Evolutionary conservation across 1,140 invertebrate genomes (phyloP).

Genomic region (Helicoverpa zea): DNA sequence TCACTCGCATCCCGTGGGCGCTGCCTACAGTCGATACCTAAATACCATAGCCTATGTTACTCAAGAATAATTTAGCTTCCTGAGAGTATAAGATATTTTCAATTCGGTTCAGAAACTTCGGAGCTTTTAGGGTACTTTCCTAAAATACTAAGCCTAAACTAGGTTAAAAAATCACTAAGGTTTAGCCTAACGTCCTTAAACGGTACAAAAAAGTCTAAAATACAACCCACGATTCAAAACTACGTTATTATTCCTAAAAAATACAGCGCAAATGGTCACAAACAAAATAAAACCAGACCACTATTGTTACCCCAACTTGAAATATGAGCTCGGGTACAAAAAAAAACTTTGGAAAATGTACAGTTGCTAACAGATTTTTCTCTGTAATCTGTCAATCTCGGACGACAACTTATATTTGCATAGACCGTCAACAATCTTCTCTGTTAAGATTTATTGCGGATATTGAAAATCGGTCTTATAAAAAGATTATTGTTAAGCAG

Average conservation of each 20-base stretch:
- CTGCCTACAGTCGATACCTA: too few relatives aligned
- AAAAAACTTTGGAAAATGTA: constrained; percentile 57
- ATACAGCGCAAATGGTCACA: constrained; percentile 40
- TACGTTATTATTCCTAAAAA: constrained; percentile 23
- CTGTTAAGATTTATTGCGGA: constrained; percentile 31
- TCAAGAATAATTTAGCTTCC: too few relatives aligned
- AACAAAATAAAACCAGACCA: constrained; percentile 50
- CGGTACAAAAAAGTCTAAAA: neutral
- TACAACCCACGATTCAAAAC: neutral
- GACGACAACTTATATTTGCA: constrained; percentile 37
- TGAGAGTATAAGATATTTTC: too few relatives aligned
- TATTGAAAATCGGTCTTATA: neutral
- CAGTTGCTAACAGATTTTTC: constrained; percentile 49
- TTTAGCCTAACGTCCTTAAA: too few relatives aligned
- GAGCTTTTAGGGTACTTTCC: neutral
- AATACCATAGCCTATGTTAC: too few relatives aligned
- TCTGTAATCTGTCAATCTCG: constrained; percentile 53
- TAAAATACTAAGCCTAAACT: neutral
- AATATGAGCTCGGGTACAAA: constrained; percentile 52
- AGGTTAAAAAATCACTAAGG: too few relatives aligned
- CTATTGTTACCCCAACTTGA: constrained; percentile 57
- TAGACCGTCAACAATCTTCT: constrained; percentile 18
- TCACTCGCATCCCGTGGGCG: too few relatives aligned
- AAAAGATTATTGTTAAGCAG: neutral
- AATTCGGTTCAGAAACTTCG: too few relatives aligned